Evolutionary conservation across 2,888 invertebrate species (phyloP), one percentile per base, ranked within the genome.

Genomic region (Eupithecia pulchellata): DNA sequence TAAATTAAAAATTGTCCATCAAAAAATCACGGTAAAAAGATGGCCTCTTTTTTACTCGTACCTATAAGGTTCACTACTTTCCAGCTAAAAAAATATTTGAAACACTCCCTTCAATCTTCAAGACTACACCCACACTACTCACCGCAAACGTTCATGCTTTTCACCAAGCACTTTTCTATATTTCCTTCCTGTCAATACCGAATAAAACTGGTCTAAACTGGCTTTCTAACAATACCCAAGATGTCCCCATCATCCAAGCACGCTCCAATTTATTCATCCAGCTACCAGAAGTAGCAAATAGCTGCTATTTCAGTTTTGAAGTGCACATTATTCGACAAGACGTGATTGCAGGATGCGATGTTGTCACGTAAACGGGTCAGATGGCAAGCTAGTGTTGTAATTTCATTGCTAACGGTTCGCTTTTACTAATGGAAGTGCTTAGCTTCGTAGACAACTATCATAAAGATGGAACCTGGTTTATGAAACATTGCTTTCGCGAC

Each of bases 191-290:
- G 3, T 6, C 6, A 5, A 32, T 5, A n/a, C 47, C 47, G 9
- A 47, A 47, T n/a, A 47, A 47, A 20, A 47, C 47, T 20, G 0
- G 0, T 2, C n/a, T 42, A 20, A 11, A 9, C 20, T 47, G 6
- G n/a, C n/a, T 20, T 47, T 47, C 52, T 25, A 52, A 52, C 25
- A 52, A 52, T 25, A 1, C 4, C 52, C 4, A 25, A 60, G 58
- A 60, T 29, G 58, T 30, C 29, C 32, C 63, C 27, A 47, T 30
- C 34, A 52, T 42, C 68, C 20, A 39, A 72, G 86, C 88, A 89
- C 86, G 88, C 87, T 25, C 25, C 66, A 77, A 76, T 86, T n/a
- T 86, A 88, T 88, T 87, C 84, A 83, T 87, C 82, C 57, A 61
- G 65, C 58, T 76, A 67, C 72, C 73, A 70, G 73, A 75, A 74